phyloP scores from a whole-genome alignment of 2,797 vertebrate genomes.

The Helicolenus hilgendorfi region DNA sequence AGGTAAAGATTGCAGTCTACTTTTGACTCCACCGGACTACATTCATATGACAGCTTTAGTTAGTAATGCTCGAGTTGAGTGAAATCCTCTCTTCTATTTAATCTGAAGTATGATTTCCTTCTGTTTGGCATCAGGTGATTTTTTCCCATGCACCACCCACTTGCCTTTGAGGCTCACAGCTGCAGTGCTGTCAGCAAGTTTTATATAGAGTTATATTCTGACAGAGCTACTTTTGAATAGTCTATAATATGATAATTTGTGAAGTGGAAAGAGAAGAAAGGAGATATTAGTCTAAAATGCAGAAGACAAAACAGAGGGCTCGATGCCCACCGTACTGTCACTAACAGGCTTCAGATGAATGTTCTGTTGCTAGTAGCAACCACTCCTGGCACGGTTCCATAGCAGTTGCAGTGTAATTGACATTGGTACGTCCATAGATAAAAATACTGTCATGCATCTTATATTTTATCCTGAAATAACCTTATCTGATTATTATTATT shows the following conservation, averaged over 20 bases:
- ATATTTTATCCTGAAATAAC: neutral
- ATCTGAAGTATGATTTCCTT: neutral
- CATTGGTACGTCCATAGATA: neutral
- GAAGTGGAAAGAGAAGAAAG: neutral
- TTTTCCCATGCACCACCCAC: neutral
- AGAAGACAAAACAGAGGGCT: neutral
- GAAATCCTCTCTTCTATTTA: constrained; percentile 3
- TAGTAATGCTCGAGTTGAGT: neutral
- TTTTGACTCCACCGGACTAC: too few relatives aligned
- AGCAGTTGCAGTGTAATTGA: neutral
- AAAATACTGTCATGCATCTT: neutral
- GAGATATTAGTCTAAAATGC: neutral
- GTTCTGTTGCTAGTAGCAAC: neutral
- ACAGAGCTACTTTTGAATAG: constrained; percentile 13
- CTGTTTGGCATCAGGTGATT: neutral
- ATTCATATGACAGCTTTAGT: too few relatives aligned
- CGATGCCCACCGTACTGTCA: neutral
- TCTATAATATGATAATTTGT: neutral
- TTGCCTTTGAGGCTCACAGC: neutral
- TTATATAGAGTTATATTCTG: neutral
- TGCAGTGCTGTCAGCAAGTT: neutral
- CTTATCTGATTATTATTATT: neutral
- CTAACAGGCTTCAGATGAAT: neutral
- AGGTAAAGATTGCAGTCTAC: too few relatives aligned
- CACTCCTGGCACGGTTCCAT: neutral